Evolutionary conservation across 2,888 invertebrate species (phyloP), one percentile per base, ranked within the genome.

Genomic region (Drosophila pegasa): DNA sequence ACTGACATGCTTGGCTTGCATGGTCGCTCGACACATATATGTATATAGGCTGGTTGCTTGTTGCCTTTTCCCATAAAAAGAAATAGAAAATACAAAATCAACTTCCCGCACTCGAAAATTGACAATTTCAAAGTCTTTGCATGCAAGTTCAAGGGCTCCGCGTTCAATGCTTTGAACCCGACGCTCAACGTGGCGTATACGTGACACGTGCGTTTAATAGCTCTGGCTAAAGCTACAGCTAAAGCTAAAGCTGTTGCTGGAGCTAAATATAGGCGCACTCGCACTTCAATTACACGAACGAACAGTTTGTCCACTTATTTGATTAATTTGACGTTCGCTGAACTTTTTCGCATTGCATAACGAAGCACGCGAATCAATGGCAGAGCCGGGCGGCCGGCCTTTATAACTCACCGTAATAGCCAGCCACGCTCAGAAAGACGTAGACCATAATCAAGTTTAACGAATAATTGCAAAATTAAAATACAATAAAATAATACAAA

Each of bases 321-420:
- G 57, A 70, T 65, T 69, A 68, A 72, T 63, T 54, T 43, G 18
- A 38, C 20, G 51, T 38, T 41, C 25, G 16, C 50, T 48, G 37
- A 60, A 65, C 58, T 55, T 31, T 31, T 27, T 37, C n/a, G 22
- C 57, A 61, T 86, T 84, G 81, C 84, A 72, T 84, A 87, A 87
- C 72, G 14, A 16, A 27, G 63, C 50, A 67, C 48, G 75, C 68
- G 65, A 82, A 73, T 40, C 40, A 40, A 54, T 37, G 68, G 57
- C 45, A 75, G n/a, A 48, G 64, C 55, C 67, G 52, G 52, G 37
- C 25, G 41, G 25, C 4, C 25, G 41, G 25, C 4, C 22, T 29
- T 20, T 20, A 29, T 38, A 71, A 91, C 92, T 92, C 87, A 92
- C 92, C 92, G 80, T 92, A 92, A 80, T 90, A 91, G 73, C 90